These are phyloP conservation scores for Lasioglossum villosulum DNA, from an alignment of 2,888 invertebrate genomes.

Conservation along the genomic window DNA sequence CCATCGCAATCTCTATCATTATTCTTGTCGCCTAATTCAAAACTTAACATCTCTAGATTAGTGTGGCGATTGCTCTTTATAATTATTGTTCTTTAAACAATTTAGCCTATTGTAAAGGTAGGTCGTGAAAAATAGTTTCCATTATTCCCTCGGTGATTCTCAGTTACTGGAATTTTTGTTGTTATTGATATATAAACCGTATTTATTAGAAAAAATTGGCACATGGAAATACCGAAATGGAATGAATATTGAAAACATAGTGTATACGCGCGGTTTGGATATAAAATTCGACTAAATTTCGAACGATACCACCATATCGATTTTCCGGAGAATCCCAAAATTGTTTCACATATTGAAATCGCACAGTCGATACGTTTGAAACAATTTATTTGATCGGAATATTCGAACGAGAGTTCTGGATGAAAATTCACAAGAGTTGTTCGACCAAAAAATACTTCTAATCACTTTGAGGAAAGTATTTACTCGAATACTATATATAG, in stretches of 20 bases:
- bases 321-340: conserved; percentile 15
- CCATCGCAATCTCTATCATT: background rate
- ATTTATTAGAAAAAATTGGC: background rate
- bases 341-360: conserved; percentile 22
- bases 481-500: background rate
- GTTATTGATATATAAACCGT: background rate
- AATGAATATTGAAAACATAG: conserved; percentile 6
- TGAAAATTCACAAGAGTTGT: background rate
- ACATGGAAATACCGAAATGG: background rate
- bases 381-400: background rate
- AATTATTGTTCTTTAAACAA: background rate
- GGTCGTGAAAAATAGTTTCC: background rate
- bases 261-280: background rate
- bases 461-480: background rate
- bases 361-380: background rate
- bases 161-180: background rate
- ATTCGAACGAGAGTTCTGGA: background rate
- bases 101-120: background rate
- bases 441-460: background rate
- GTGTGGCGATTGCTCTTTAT: background rate
- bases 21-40: background rate
- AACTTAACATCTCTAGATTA: too few species aligned
- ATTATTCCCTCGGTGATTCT: background rate
- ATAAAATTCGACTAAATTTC: conserved; percentile 6
- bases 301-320: conserved; percentile 16